Evolutionary conservation across 1,140 invertebrate genomes (phyloP).

Genomic region (Anoplophora glabripennis): DNA sequence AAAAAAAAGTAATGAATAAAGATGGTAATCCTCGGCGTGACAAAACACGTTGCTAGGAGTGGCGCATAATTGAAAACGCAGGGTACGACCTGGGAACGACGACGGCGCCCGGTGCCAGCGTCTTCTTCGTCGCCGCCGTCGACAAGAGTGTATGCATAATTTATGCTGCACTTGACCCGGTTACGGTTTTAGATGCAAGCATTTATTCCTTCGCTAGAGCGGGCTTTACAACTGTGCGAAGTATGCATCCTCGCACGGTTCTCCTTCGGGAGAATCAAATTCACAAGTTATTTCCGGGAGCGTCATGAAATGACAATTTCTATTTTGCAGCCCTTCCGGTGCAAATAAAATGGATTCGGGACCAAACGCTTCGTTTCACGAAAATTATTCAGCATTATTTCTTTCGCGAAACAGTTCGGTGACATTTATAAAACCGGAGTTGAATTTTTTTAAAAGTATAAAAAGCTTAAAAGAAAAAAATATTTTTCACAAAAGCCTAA

Average conservation of each 20-base stretch:
- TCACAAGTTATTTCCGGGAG: not conserved
- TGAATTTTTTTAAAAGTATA: too few relatives aligned
- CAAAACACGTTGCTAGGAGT: slow-evolving; percentile 21
- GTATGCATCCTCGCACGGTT: slow-evolving; percentile 1
- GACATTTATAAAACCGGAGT: too few relatives aligned
- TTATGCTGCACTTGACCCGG: not conserved
- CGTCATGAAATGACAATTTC: not conserved
- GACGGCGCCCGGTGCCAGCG: not conserved
- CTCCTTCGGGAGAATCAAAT: not conserved
- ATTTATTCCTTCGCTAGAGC: not conserved
- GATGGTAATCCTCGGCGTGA: slow-evolving; percentile 24
- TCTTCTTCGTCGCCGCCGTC: not conserved
- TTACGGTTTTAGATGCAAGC: not conserved
- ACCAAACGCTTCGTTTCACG: too few relatives aligned
- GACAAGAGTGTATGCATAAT: slow-evolving; percentile 1
- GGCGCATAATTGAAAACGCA: slow-evolving; percentile 3
- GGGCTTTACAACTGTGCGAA: not conserved
- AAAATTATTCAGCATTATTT: too few relatives aligned
- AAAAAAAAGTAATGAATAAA: slow-evolving; percentile 21
- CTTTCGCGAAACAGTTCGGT: too few relatives aligned
- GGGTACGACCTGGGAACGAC: not conserved
- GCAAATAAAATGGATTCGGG: too few relatives aligned
- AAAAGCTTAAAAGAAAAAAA: too few relatives aligned
- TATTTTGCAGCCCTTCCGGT: too few relatives aligned
- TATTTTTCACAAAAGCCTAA: too few relatives aligned